phyloP scores from a whole-genome alignment of 2,888 invertebrate species.

The Pantelozetes paolii region DNA sequence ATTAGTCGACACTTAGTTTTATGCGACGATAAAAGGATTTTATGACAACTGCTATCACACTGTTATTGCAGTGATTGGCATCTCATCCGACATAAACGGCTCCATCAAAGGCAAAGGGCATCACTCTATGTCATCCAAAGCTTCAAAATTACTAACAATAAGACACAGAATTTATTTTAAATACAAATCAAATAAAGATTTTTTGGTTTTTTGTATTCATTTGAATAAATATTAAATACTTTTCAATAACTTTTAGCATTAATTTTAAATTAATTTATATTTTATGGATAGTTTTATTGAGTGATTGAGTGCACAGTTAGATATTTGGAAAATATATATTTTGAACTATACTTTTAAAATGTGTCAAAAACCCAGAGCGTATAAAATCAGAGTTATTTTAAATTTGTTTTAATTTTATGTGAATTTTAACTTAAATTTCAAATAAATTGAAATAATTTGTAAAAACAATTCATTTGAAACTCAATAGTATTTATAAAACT shows the following conservation, averaged over 20 bases:
- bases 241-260: no score
- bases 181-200: no score
- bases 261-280: no score
- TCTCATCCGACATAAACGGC: conserved; percentile 1
- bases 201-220: background rate
- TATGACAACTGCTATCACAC: background rate
- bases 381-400: no score
- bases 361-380: no score
- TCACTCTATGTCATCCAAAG: background rate
- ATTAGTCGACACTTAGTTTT: background rate
- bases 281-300: no score
- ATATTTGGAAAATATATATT: no score
- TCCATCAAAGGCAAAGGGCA: background rate
- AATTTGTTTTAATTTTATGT: no score
- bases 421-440: no score
- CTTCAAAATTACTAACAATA: background rate
- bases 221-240: background rate
- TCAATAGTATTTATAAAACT: background rate
- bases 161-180: background rate
- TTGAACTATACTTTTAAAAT: no score
- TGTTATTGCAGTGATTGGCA: conserved; percentile 10
- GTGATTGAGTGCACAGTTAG: no score
- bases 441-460: no score
- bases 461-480: background rate
- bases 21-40: background rate